phyloP scores from a whole-genome alignment of 2,113 vertebrate species.

The Paramisgurnus dabryanus region DNA sequence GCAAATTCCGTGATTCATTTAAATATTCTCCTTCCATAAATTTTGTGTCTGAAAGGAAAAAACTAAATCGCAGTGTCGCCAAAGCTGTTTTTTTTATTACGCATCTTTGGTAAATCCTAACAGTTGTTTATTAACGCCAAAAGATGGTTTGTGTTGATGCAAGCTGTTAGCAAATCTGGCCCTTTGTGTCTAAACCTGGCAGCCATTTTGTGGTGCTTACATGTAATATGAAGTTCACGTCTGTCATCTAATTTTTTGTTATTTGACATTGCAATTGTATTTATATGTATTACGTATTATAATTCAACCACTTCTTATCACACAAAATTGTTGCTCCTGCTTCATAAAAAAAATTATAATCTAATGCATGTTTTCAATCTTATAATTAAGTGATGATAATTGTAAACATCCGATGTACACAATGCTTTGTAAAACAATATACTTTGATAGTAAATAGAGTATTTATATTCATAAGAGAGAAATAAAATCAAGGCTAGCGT shows the following conservation, averaged over 20 bases:
- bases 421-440: too few species aligned
- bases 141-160: too few species aligned
- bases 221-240: neutral
- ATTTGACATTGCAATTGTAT: neutral
- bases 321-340: neutral
- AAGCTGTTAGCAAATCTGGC: too few species aligned
- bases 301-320: neutral
- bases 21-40: too few species aligned
- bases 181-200: neutral
- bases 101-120: too few species aligned
- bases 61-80: too few species aligned
- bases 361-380: neutral
- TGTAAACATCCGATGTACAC: neutral
- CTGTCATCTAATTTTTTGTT: neutral
- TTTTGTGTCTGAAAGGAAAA: too few species aligned
- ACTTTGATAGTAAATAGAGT: too few species aligned
- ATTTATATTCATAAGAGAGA: neutral
- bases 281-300: neutral
- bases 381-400: neutral
- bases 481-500: neutral
- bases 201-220: slow-evolving; percentile 6
- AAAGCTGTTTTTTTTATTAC: too few species aligned
- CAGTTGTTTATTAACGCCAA: too few species aligned
- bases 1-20: too few species aligned
- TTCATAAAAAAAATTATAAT: neutral